Percentiles rank a stretch among this genome's conserved stretches.
phyloP scores from a whole-genome alignment of 2,888 invertebrate species.

The Noctua janthina region DNA sequence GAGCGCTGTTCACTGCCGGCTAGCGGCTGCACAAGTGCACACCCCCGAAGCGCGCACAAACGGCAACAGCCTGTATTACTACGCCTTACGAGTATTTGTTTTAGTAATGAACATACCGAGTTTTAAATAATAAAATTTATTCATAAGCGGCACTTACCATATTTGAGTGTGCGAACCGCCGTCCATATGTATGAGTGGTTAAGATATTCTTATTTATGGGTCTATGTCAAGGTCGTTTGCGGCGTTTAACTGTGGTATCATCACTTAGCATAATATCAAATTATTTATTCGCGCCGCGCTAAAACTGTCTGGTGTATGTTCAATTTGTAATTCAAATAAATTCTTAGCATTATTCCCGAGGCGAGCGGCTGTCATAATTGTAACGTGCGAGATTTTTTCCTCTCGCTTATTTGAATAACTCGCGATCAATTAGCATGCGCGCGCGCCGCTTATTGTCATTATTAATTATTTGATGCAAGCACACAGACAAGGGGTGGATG shows the following conservation, averaged over 20 bases:
- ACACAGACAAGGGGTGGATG: conserved; percentile 60
- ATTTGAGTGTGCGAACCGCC: conserved; percentile 88
- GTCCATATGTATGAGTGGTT: conserved; percentile 90
- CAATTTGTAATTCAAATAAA: conserved; percentile 90
- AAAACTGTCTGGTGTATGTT: conserved; percentile 86
- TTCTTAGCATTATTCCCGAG: conserved; percentile 82
- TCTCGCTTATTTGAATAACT: conserved; percentile 74
- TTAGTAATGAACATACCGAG: conserved; percentile 90
- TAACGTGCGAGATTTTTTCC: conserved; percentile 82
- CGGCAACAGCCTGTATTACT: conserved; percentile 88
- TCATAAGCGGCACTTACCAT: conserved; percentile 90
- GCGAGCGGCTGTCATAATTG: conserved; percentile 82
- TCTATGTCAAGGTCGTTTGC: conserved; percentile 88
- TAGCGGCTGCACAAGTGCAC: neutral
- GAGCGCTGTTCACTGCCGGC: neutral
- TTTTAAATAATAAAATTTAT: conserved; percentile 91
- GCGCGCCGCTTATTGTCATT: conserved; percentile 67
- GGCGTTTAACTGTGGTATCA: conserved; percentile 84
- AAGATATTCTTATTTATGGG: conserved; percentile 90
- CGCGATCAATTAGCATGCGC: conserved; percentile 75
- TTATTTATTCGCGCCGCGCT: conserved; percentile 89
- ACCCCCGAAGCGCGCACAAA: conserved; percentile 52
- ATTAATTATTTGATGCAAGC: conserved; percentile 62
- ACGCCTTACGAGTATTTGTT: conserved; percentile 89
- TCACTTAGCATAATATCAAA: conserved; percentile 90